phyloP scores from a whole-genome alignment of 1,140 invertebrate genomes.

The Drosophila saltans region DNA sequence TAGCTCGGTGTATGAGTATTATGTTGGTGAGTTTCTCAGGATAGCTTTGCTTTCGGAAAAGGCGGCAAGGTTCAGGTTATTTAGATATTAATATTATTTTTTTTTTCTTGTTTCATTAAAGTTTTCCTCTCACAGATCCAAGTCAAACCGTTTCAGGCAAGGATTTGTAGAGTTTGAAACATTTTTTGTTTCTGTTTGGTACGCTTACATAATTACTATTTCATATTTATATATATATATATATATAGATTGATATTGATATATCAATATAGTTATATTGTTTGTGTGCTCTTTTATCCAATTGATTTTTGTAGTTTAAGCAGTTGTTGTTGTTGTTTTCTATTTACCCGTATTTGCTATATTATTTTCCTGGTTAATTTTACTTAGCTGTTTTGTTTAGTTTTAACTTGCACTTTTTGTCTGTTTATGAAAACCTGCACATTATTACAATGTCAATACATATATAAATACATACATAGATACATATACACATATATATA shows the following conservation, averaged over 20 bases:
- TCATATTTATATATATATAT: background rate
- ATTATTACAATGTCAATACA: constrained; percentile 28
- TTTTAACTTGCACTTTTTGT: background rate
- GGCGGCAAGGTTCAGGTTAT: constrained; percentile 37
- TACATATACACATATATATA: constrained; percentile 34
- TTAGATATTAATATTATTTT: background rate
- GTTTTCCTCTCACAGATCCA: too few relatives aligned
- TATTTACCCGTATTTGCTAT: constrained; percentile 56
- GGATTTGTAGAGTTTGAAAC: background rate
- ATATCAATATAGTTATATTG: constrained; percentile 1
- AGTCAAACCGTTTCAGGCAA: background rate
- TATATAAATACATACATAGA: constrained; percentile 30
- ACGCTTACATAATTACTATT: background rate
- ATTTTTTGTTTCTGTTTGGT: background rate
- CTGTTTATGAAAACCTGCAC: constrained; percentile 59
- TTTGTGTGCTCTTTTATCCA: constrained; percentile 3
- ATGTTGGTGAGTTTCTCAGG: constrained; percentile 9
- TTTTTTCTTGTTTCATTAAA: too few relatives aligned
- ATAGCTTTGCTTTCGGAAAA: constrained; percentile 30
- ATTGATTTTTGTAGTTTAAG: background rate
- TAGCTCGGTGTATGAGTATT: constrained; percentile 1
- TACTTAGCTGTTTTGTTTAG: constrained; percentile 19
- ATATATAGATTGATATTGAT: background rate
- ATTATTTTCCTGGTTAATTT: constrained; percentile 26
- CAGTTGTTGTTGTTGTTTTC: constrained; percentile 15